A percentile compares a stretch with the other conserved stretches of the same genome.
phyloP scores from a whole-genome alignment of 1,140 invertebrate genomes.

The Anastrepha ludens region DNA sequence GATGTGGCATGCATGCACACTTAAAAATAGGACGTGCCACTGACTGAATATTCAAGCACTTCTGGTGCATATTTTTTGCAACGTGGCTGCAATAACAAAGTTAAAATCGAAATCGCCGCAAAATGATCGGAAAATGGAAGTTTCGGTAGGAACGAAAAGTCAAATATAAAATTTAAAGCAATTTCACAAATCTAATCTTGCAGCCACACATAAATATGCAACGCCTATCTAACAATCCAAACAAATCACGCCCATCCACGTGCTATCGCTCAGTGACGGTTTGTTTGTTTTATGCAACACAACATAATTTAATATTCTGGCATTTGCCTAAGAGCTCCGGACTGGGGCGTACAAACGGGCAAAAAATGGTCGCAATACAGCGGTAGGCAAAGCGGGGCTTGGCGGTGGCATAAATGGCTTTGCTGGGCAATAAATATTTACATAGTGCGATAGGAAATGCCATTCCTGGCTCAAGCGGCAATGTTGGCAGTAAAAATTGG shows the following conservation, averaged over 20 bases:
- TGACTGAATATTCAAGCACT: too few species aligned
- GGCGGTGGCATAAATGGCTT: not conserved
- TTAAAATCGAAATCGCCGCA: not conserved
- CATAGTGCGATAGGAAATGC: slow-evolving; percentile 26
- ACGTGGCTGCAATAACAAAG: not conserved
- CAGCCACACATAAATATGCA: slow-evolving; percentile 24
- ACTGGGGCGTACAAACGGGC: not conserved
- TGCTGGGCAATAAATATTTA: slow-evolving; percentile 29
- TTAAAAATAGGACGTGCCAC: too few species aligned
- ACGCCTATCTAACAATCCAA: slow-evolving; percentile 3
- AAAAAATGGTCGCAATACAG: slow-evolving; percentile 11
- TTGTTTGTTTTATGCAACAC: slow-evolving; percentile 3
- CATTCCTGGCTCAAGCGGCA: not conserved
- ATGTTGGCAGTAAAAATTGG: slow-evolving; percentile 39
- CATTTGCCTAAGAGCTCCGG: slow-evolving; percentile 1
- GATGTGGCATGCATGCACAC: too few species aligned
- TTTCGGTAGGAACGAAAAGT: not conserved
- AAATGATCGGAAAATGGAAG: slow-evolving; percentile 6
- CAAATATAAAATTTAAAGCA: slow-evolving; percentile 2
- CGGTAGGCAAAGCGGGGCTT: not conserved
- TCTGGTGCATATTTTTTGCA: not conserved
- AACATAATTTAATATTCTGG: slow-evolving; percentile 39
- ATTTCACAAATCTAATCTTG: slow-evolving; percentile 13
- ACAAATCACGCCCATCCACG: slow-evolving; percentile 11
- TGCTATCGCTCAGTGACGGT: not conserved